Evolutionary conservation across 2,797 vertebrate genomes (phyloP).

Genomic region (Cryptoprocta ferox): DNA sequence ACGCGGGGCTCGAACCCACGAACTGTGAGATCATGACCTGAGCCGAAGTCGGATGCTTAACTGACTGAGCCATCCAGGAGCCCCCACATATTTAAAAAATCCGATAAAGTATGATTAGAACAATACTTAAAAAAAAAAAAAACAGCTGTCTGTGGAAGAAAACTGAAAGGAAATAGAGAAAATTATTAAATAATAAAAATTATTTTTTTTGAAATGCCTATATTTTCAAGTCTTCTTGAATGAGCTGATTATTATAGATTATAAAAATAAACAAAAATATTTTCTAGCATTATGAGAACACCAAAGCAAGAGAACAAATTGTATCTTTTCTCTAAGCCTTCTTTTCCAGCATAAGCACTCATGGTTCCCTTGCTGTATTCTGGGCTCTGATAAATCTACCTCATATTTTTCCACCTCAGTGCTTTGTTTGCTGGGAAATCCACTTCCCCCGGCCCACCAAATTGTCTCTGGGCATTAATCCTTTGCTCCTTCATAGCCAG

Average conservation of each 20-base stretch:
- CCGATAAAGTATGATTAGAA: background rate
- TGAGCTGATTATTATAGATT: background rate
- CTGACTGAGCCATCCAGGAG: no score
- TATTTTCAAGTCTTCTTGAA: constrained; percentile 1
- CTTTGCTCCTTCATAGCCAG: background rate
- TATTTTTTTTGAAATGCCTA: background rate
- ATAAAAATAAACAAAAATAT: background rate
- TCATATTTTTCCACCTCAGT: background rate
- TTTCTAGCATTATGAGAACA: background rate
- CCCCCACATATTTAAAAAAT: background rate
- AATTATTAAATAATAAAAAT: background rate
- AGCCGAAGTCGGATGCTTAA: no score
- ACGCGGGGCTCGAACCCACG: no score
- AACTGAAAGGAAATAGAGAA: background rate
- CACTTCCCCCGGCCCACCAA: no score
- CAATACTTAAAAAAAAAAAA: background rate
- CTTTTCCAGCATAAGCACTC: background rate
- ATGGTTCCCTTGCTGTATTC: background rate
- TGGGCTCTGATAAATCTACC: background rate
- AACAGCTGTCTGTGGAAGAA: background rate
- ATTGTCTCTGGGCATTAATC: background rate
- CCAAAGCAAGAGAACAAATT: background rate
- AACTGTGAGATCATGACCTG: no score
- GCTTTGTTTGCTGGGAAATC: background rate
- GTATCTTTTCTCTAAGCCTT: background rate